Conservation (phyloP, 2,797 vertebrate genomes). For the Rachycentron canadum region DNA sequence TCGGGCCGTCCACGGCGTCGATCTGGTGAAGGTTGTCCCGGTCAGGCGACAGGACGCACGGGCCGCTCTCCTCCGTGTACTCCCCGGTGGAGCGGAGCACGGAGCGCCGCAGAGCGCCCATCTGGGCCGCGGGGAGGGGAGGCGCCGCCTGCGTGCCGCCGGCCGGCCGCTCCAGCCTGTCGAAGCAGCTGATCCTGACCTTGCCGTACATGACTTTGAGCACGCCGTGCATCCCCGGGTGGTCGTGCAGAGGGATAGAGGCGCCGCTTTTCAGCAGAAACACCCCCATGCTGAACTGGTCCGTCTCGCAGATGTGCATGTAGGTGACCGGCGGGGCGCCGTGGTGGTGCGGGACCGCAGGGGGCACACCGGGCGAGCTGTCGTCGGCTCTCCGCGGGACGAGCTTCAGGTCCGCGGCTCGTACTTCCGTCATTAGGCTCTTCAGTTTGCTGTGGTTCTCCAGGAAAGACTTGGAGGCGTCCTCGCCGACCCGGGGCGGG, state of each 20-base stretch:
- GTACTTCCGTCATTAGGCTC: constrained; percentile 89
- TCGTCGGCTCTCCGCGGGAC: constrained; percentile 81
- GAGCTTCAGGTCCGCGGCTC: constrained; percentile 90
- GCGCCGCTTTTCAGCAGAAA: constrained; percentile 92
- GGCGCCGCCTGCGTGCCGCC: constrained; percentile 37
- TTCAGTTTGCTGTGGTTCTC: constrained; percentile 88
- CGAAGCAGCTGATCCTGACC: constrained; percentile 92
- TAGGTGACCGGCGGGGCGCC: constrained; percentile 92
- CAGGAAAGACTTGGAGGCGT: constrained; percentile 79
- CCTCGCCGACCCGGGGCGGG: constrained; percentile 68
- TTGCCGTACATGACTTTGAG: constrained; percentile 95
- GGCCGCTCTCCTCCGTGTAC: constrained; percentile 87
- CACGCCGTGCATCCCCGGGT: constrained; percentile 96
- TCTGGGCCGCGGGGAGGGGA: constrained; percentile 72
- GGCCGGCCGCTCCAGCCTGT: constrained; percentile 82
- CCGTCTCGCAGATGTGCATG: constrained; percentile 97
- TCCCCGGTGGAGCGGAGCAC: constrained; percentile 87
- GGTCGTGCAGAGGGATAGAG: constrained; percentile 95
- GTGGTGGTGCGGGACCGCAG: constrained; percentile 39
- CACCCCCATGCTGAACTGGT: constrained; percentile 94
- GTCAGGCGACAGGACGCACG: constrained; percentile 90
- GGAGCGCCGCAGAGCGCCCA: constrained; percentile 80
- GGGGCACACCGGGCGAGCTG: constrained; percentile 52
- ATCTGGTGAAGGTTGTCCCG: constrained; percentile 96
- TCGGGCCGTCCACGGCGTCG: constrained; percentile 93